These are phyloP conservation scores for Ianthella basta DNA, from an alignment of 37 sponge, comb jelly and placozoan species.

Conservation along the genomic window DNA sequence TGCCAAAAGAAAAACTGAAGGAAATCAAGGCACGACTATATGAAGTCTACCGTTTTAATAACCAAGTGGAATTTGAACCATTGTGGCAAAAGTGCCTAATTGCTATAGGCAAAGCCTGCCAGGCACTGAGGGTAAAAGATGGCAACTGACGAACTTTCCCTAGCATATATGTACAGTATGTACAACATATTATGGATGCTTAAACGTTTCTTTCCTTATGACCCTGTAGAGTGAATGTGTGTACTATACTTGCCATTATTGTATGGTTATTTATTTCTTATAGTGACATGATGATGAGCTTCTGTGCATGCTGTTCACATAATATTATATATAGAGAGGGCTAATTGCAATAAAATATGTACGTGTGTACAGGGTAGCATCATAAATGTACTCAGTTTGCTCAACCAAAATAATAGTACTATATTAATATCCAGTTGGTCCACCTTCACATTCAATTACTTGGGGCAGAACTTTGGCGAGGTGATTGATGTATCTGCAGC, in stretches of 20 bases:
- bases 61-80: conserved; percentile 33
- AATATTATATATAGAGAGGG: too few relatives aligned
- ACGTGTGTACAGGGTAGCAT: too few relatives aligned
- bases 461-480: conserved; percentile 9
- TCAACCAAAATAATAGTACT: not conserved
- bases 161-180: not conserved
- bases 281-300: too few relatives aligned
- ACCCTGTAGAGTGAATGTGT: too few relatives aligned
- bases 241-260: too few relatives aligned
- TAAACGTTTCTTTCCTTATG: too few relatives aligned
- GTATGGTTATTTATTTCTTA: not conserved
- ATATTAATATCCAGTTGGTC: conserved; percentile 14
- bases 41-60: conserved; percentile 11
- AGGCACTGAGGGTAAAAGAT: conserved; percentile 23
- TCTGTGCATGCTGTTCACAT: too few relatives aligned
- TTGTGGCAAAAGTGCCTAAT: conserved; percentile 27
- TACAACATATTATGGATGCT: not conserved
- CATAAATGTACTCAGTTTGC: too few relatives aligned
- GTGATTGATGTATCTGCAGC: conserved; percentile 18
- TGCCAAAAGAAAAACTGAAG: conserved; percentile 19
- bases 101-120: conserved; percentile 26
- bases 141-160: conserved; percentile 3
- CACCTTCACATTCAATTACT: conserved; percentile 30
- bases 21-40: conserved; percentile 22
- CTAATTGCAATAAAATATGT: too few relatives aligned